These are phyloP conservation scores for Microtus oregoni DNA, from an alignment of 2,113 vertebrate species.

Conservation along the genomic window DNA sequence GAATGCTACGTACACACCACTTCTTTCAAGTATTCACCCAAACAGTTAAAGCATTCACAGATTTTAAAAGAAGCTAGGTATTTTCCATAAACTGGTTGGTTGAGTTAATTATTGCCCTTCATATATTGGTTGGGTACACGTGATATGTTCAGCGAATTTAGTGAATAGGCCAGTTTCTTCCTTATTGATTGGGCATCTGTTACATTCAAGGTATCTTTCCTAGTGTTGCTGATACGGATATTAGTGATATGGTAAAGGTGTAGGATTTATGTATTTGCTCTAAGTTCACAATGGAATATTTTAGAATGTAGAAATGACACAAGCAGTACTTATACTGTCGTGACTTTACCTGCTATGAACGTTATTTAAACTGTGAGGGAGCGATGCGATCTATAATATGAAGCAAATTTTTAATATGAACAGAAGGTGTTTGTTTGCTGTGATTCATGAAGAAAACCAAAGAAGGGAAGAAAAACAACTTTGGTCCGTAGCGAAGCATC, in stretches of 20 bases:
- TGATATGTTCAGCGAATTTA: not conserved
- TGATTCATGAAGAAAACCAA: not conserved
- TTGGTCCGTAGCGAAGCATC: not conserved
- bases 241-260: not conserved
- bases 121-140: not conserved
- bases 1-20: not conserved
- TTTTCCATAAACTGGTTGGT: not conserved
- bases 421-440: not conserved
- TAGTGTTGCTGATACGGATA: not conserved
- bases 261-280: not conserved
- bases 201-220: not conserved
- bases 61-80: not conserved
- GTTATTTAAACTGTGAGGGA: not conserved
- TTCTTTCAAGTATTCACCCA: not conserved
- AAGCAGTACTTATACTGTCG: not conserved
- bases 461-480: not conserved
- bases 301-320: not conserved
- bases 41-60: not conserved
- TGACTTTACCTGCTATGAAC: not conserved
- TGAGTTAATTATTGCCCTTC: not conserved
- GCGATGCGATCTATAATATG: not conserved
- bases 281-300: not conserved
- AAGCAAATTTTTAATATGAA: not conserved
- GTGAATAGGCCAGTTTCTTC: not conserved
- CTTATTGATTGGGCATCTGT: not conserved